phyloP scores from a whole-genome alignment of 2,797 vertebrate species.

The Tokudaia muenninki region DNA sequence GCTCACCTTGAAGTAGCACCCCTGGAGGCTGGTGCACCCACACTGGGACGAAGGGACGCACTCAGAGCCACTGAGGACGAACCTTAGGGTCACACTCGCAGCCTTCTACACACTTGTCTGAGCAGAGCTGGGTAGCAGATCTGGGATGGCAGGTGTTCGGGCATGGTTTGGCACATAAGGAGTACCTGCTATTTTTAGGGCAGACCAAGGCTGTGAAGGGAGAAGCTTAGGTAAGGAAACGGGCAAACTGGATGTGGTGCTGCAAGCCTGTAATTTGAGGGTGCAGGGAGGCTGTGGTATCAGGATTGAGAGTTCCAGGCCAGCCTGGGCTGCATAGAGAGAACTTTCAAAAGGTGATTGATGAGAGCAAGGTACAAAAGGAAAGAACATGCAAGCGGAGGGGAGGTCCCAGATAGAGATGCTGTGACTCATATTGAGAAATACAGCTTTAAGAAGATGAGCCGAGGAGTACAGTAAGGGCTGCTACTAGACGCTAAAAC shows the following conservation, averaged over 20 bases:
- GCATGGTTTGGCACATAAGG: constrained; percentile 89
- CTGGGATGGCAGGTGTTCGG: constrained; percentile 89
- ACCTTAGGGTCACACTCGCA: constrained; percentile 91
- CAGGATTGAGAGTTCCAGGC: not conserved
- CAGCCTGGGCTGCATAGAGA: not conserved
- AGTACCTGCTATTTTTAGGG: constrained; percentile 91
- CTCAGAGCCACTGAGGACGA: constrained; percentile 89
- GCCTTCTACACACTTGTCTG: constrained; percentile 89
- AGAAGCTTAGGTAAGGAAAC: constrained; percentile 4
- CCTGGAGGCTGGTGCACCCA: constrained; percentile 88
- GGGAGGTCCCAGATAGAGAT: not conserved
- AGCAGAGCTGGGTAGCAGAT: constrained; percentile 80
- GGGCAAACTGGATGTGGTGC: too few relatives aligned
- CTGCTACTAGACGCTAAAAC: not conserved
- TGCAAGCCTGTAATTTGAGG: not conserved
- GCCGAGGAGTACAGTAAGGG: not conserved
- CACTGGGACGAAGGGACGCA: constrained; percentile 90
- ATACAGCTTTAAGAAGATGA: not conserved
- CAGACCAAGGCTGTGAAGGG: constrained; percentile 88
- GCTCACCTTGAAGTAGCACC: constrained; percentile 90
- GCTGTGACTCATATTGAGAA: not conserved
- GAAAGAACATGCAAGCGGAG: too few relatives aligned
- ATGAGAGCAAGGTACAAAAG: too few relatives aligned
- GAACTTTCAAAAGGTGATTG: not conserved
- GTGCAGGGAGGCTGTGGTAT: not conserved